Evolutionary conservation across 2,888 invertebrate genomes (phyloP), one percentile per base, ranked within the genome.

Genomic region (Patella pellucida): DNA sequence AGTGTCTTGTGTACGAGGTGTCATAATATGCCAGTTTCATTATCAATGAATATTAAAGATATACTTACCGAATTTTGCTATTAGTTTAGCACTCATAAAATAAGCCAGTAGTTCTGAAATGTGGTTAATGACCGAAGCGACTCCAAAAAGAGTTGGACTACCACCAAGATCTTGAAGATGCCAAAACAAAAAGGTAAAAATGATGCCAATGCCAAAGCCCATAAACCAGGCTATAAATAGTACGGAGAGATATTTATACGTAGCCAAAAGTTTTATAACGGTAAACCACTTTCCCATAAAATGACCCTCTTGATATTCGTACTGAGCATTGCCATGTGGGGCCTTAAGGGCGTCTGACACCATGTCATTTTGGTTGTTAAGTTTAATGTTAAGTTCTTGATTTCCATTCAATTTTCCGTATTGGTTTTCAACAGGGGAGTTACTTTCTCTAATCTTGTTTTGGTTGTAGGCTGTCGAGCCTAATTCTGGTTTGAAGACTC

Each of bases 141-240:
- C 95, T 79, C 99, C 99, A 90, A 99, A 99, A 14, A 99, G 93
- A 0, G 98, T 98, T 11, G 99, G 99, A 0, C 97, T 95, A 15
- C 99, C 99, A 16, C 97, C 98, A 89, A 97, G 96, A 90, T 91
- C 91, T 81, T 91, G 87, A 71, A 99, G 93, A 92, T 99, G 98
- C 99, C 99, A 99, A 92, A 98, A 99, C 76, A 99, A 94, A 92
- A 99, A 99, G 4, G 98, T 98, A 92, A 99, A 99, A 85, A 99
- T 98, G 85, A 99, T 93, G 0, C 99, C 99, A 87, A 99, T 98
- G 74, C 99, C 99, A 89, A 98, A 97, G 75, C 99, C 99, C 97
- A 99, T 98, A 92, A 97, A 98, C 97, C 98, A 98, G 71, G 98
- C 96, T 52, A 98, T 97, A 90, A 98, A 96, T 71, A 99, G 93